Conservation (phyloP, 2,888 invertebrate genomes). For the Sminthurinus aureus region DNA sequence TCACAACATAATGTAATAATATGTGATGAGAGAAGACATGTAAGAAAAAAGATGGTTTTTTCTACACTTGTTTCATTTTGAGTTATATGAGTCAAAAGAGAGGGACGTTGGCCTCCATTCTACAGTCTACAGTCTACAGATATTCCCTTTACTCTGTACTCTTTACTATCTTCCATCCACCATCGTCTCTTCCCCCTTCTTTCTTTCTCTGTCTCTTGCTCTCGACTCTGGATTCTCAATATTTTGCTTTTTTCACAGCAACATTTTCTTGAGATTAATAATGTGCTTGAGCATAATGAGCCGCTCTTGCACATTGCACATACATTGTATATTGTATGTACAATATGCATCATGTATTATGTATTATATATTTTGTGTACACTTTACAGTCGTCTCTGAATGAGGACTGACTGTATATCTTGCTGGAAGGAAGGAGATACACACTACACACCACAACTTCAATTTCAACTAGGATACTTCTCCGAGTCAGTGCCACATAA, state of each 20-base stretch:
- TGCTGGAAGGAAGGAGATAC: slow-evolving; percentile 44
- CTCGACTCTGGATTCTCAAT: neutral
- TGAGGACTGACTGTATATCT: slow-evolving; percentile 24
- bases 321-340: no score
- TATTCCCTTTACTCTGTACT: neutral
- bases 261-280: slow-evolving; percentile 46
- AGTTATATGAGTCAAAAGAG: neutral
- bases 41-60: neutral
- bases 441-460: slow-evolving; percentile 5
- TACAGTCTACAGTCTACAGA: no score
- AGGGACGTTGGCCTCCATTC: slow-evolving; percentile 13
- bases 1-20: neutral
- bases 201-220: neutral
- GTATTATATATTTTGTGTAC: no score
- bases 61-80: neutral
- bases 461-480: no score
- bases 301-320: slow-evolving; percentile 37
- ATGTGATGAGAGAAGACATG: neutral
- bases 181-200: neutral
- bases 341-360: no score
- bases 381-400: no score
- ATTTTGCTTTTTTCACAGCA: slow-evolving; percentile 27
- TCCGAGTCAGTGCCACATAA: slow-evolving; percentile 41
- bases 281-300: slow-evolving; percentile 47
- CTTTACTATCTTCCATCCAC: no score